phyloP scores from a whole-genome alignment of 2,888 invertebrate genomes.

The Hofmannophila pseudospretella region DNA sequence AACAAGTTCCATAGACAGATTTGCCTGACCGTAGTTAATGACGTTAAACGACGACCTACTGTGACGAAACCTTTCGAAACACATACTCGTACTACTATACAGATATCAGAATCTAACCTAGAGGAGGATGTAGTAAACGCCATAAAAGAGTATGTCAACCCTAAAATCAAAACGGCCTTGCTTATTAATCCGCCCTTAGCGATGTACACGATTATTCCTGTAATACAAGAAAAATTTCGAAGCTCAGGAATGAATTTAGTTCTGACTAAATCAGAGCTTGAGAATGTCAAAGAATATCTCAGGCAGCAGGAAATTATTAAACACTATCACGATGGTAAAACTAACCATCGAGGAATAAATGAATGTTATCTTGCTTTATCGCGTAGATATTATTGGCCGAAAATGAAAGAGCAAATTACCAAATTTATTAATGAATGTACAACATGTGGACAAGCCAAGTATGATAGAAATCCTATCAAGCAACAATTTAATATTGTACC shows the following conservation, averaged over 20 bases:
- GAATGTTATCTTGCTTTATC: slow-evolving; percentile 1
- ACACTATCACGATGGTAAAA: slow-evolving; percentile 15
- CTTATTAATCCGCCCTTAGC: slow-evolving; percentile 7
- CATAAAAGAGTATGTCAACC: slow-evolving; percentile 14
- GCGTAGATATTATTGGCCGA: slow-evolving; percentile 9
- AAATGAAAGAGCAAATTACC: too few species aligned
- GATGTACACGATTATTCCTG: slow-evolving; percentile 7
- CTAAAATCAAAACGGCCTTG: slow-evolving; percentile 9
- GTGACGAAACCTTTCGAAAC: slow-evolving; percentile 12
- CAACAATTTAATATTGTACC: too few species aligned
- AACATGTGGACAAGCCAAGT: slow-evolving; percentile 11
- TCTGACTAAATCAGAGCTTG: slow-evolving; percentile 2
- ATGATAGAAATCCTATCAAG: slow-evolving; percentile 17
- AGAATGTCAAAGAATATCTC: slow-evolving; percentile 13
- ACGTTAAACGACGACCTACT: slow-evolving; percentile 7
- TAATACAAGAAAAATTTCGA: slow-evolving; percentile 2
- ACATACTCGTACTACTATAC: slow-evolving; percentile 5
- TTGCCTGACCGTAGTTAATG: slow-evolving; percentile 7
- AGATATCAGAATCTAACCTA: slow-evolving; percentile 11
- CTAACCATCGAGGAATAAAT: slow-evolving; percentile 7
- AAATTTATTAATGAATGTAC: slow-evolving; percentile 11
- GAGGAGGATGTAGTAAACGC: too few species aligned
- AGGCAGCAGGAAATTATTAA: slow-evolving; percentile 5
- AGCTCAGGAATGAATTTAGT: slow-evolving; percentile 4
- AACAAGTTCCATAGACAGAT: slow-evolving; percentile 12